Base-by-base conservation (phyloP, 2,797 vertebrate species). In the Anomalospiza imberbis region DNA sequence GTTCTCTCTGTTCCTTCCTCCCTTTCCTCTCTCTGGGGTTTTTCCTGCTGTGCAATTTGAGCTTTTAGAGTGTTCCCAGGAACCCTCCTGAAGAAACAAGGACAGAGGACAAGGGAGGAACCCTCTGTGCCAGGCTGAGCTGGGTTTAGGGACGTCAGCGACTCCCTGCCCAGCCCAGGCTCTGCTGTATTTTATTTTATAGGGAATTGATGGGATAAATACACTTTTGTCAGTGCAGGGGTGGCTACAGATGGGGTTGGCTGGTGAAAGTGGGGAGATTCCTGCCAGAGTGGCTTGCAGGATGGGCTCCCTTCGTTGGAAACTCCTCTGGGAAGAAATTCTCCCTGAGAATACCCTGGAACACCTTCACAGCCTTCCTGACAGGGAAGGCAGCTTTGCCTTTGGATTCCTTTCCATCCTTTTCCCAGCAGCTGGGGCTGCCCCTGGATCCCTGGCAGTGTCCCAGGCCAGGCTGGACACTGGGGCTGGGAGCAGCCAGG, bases 401-500 rank as follows among this genome's bases (percentile, higher is more conserved):
- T 67, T 53, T 42, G 72, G n/a, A 13, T 68, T 57, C 50, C 19
- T 75, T 58, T 25, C 44, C 70, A 29, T 17, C 32, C 40, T 66
- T 48, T 45, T 9, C 13, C 50, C 57, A 45, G 42, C 13, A 50
- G 36, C 28, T 40, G 20, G 1, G 68, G 61, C 60, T 38, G 78
- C 7, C 38, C 71, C 72, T 45, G 62, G 22, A 34, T 6, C 38
- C 28, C 50, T 83, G 79, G 32, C 1, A 45, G 12, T 31, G 38
- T 0, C 72, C 57, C 7, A 17, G 63, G 36, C 32, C 60, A 45
- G 60, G n/a, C 11, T 78, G 74, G 54, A 38, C 0, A 0, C n/a
- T 34, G 34, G 17, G 31, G 21, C 2, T 34, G 3, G 65, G 65
- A 36, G 57, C 54, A 31, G 0, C 4, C 40, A 32, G 57, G 51